These are phyloP conservation scores for Scolopax bukidnonensis DNA, from an alignment of 2,797 vertebrate species.

Conservation along the genomic window DNA sequence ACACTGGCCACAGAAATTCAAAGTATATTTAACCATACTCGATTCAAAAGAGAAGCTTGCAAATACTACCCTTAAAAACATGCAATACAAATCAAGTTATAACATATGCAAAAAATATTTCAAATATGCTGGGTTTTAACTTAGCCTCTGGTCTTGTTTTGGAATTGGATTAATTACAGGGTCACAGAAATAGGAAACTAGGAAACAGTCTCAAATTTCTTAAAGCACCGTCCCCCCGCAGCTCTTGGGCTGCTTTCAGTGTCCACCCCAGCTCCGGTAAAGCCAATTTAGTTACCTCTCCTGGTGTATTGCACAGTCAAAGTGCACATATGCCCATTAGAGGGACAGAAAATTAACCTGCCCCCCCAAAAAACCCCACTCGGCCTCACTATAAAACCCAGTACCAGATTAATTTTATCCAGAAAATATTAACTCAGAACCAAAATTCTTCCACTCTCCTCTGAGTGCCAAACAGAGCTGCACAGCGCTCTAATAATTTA, in stretches of 20 bases:
- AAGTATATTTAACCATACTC: background rate
- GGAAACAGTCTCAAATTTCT: background rate
- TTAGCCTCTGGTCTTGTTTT: background rate
- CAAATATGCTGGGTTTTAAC: background rate
- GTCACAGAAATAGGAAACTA: background rate
- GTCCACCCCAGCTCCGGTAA: accelerated
- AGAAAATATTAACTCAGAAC: background rate
- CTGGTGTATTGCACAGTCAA: too few relatives aligned
- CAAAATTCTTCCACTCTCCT: background rate
- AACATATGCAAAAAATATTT: background rate
- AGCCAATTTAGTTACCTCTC: background rate
- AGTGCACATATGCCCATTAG: background rate
- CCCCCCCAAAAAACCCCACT: background rate
- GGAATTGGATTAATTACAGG: background rate
- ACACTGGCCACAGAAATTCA: background rate
- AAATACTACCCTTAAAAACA: background rate
- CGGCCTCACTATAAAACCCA: background rate
- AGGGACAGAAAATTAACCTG: accelerated
- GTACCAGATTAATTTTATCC: background rate
- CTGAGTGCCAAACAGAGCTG: background rate
- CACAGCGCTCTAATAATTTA: background rate
- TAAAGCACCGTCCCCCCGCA: background rate
- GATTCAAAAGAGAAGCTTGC: background rate
- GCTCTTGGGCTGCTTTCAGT: background rate
- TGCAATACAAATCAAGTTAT: background rate